phyloP scores from a whole-genome alignment of 2,797 vertebrate genomes.

The Lagorchestes hirsutus region DNA sequence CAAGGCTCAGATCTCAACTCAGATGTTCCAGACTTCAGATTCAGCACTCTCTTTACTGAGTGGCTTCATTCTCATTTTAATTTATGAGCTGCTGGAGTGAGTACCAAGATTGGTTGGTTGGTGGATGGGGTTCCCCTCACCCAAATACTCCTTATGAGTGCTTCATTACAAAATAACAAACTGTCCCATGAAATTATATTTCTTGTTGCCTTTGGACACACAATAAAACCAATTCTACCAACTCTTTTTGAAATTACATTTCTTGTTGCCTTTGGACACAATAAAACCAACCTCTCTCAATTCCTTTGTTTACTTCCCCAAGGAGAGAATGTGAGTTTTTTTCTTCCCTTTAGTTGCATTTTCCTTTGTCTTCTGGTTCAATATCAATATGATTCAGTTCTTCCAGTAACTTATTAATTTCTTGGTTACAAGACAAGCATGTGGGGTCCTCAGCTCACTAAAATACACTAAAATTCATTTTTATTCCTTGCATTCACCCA shows the following conservation, averaged over 20 bases:
- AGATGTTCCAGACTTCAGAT: not conserved
- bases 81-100: not conserved
- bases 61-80: not conserved
- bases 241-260: too few relatives aligned
- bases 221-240: too few relatives aligned
- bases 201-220: not conserved
- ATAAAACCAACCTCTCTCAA: not conserved
- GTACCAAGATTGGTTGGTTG: not conserved
- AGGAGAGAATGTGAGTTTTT: not conserved
- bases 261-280: not conserved
- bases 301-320: not conserved
- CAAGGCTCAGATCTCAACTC: not conserved
- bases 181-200: not conserved
- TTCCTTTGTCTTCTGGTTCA: not conserved
- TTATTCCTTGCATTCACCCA: not conserved
- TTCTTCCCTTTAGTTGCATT: not conserved
- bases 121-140: not conserved
- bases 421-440: not conserved
- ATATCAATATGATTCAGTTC: not conserved
- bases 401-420: not conserved
- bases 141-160: not conserved
- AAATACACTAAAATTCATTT: not conserved
- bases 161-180: not conserved
- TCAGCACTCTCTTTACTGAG: not conserved
- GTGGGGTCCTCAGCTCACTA: not conserved